Conservation (phyloP, 2,113 vertebrate genomes). For the Dicaeum eximium region DNA sequence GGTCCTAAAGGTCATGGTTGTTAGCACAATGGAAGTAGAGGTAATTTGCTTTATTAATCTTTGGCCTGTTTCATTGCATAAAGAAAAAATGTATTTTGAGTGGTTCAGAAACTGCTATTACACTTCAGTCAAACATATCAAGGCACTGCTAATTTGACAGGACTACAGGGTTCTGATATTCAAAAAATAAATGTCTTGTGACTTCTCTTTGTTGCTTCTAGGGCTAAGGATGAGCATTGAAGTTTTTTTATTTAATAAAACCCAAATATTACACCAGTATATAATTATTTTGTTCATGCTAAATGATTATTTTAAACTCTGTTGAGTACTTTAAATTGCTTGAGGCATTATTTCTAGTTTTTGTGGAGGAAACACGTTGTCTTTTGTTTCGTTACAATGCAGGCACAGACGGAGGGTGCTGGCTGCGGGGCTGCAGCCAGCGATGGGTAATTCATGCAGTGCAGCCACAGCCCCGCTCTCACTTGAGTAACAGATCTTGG, state of each 20-base stretch:
- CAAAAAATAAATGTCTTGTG: background rate
- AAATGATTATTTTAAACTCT: background rate
- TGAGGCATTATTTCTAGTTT: background rate
- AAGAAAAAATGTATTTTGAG: background rate
- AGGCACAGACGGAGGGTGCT: background rate
- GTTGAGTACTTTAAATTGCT: background rate
- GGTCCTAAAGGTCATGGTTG: background rate
- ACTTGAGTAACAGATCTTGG: background rate
- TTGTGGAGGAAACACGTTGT: background rate
- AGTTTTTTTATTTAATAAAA: background rate
- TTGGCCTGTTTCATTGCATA: background rate
- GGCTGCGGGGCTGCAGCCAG: background rate
- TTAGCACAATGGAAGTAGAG: background rate
- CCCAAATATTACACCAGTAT: rapidly evolving
- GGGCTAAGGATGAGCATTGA: rapidly evolving
- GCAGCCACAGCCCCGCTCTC: rapidly evolving
- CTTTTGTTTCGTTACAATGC: background rate
- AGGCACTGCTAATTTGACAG: background rate
- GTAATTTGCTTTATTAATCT: background rate
- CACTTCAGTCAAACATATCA: background rate
- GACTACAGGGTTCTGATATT: background rate
- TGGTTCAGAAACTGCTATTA: background rate
- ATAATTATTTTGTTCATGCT: background rate
- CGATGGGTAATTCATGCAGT: rapidly evolving
- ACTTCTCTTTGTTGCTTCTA: background rate